Base-by-base conservation (phyloP, 2,888 invertebrate species). In the Mycogona germanica region DNA sequence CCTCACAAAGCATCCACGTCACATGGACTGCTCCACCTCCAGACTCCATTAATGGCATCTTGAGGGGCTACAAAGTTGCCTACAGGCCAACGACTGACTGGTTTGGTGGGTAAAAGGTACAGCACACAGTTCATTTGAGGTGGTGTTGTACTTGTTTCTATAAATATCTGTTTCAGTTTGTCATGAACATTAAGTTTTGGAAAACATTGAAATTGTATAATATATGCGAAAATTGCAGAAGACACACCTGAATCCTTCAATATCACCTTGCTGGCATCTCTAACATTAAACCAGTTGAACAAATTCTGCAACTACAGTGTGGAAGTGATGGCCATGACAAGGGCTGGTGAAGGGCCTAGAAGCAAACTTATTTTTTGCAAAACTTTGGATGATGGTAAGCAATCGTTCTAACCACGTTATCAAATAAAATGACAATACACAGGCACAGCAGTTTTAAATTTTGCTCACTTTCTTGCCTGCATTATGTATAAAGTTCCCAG, bases 221-320 rank as follows among this genome's bases (percentile, higher is more conserved):
- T n/a, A n/a, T n/a, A n/a, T 17, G n/a, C n/a, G n/a, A n/a, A n/a
- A n/a, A 35, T 52, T 45, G 12, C 23, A 52, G 52, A 52, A 23
- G 52, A 52, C 35, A n/a, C 45, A 35, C 44, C 52, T 1, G 52
- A 52, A 45, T 45, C 28, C 28, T 52, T 45, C 32, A 52, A 52
- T 23, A 21, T 52, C 2, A 45, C 45, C 82, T 87, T 17, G 85
- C 87, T 60, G 87, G 87, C 65, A 88, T 91, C 71, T 88, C 88
- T 62, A 1, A 89, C 91, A 64, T 76, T 91, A 14, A 89, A 89
- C 67, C 89, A 88, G 51, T 76, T 96, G 53, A 87, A 88, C 70
- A 93, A 92, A 70, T 95, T 83, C 72, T 93, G 93, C 2, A 95
- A 96, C 73, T 96, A 95, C 72, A 93, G 91, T 55, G 88, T 96